These are phyloP conservation scores for Alosa sapidissima DNA, from an alignment of 2,797 vertebrate species.

Conservation along the genomic window DNA sequence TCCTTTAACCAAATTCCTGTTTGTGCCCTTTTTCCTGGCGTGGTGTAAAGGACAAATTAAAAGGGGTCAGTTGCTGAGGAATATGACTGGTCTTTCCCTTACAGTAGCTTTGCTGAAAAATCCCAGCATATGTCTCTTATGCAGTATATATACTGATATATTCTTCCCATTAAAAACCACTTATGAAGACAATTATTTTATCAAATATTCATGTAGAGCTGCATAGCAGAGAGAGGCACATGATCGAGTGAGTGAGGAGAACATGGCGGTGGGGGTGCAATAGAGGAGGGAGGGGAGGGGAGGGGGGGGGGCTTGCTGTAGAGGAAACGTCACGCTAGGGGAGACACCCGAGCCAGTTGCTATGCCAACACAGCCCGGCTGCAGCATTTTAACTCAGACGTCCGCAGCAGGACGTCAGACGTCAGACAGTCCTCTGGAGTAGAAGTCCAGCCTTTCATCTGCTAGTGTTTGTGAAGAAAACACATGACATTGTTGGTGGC, in stretches of 20 bases:
- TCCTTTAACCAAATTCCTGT: not conserved
- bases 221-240: constrained; percentile 39
- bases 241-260: constrained; percentile 27
- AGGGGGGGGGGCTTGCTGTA: constrained; percentile 33
- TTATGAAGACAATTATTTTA: constrained; percentile 25
- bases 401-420: constrained; percentile 53
- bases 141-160: not conserved
- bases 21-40: not conserved
- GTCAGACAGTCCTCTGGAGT: constrained; percentile 46
- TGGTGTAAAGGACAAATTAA: not conserved
- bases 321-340: constrained; percentile 52
- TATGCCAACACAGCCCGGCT: constrained; percentile 62
- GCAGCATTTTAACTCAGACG: constrained; percentile 53
- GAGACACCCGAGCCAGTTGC: constrained; percentile 62
- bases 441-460: constrained; percentile 22
- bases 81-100: not conserved
- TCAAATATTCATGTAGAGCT: constrained; percentile 33
- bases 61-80: constrained; percentile 7
- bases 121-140: not conserved
- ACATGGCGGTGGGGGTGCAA: not conserved
- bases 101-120: not conserved
- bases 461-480: not conserved
- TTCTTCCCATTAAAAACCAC: constrained; percentile 29
- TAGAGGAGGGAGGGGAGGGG: not conserved
- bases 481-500: constrained; percentile 1